phyloP scores from a whole-genome alignment of 2,113 vertebrate species.

The Mesitornis unicolor region DNA sequence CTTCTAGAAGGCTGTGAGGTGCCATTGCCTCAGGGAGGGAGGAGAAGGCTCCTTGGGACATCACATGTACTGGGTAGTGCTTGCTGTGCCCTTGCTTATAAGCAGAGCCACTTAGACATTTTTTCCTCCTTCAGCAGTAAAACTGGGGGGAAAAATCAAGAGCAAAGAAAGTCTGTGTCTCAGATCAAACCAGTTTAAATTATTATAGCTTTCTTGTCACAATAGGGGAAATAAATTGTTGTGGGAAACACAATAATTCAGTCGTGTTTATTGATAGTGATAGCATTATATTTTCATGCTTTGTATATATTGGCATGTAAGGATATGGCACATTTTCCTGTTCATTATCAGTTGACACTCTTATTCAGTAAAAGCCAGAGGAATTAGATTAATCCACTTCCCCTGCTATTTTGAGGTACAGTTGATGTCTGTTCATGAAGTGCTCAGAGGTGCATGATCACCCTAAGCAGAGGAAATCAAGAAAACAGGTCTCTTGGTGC shows the following conservation, averaged over 20 bases:
- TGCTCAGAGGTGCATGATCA: not conserved
- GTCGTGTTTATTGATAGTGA: not conserved
- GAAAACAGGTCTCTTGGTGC: not conserved
- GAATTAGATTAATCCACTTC: not conserved
- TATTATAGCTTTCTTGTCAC: not conserved
- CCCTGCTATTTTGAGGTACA: not conserved
- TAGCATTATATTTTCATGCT: not conserved
- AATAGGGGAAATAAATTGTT: not conserved
- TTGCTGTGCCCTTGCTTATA: not conserved
- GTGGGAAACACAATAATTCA: not conserved
- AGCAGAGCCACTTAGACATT: not conserved
- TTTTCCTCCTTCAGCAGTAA: not conserved
- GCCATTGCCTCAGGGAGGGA: not conserved
- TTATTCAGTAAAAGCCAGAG: not conserved
- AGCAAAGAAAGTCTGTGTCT: not conserved
- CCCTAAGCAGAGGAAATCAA: not conserved
- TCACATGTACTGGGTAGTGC: fast-evolving
- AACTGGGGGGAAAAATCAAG: not conserved
- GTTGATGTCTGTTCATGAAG: not conserved
- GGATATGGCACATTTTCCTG: not conserved
- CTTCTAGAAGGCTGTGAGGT: not conserved
- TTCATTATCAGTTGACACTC: not conserved
- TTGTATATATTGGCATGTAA: not conserved
- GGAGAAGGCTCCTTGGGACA: not conserved
- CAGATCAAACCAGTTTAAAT: not conserved